Conservation (phyloP, 1,140 invertebrate genomes). For the Matsumurasca onukii region DNA sequence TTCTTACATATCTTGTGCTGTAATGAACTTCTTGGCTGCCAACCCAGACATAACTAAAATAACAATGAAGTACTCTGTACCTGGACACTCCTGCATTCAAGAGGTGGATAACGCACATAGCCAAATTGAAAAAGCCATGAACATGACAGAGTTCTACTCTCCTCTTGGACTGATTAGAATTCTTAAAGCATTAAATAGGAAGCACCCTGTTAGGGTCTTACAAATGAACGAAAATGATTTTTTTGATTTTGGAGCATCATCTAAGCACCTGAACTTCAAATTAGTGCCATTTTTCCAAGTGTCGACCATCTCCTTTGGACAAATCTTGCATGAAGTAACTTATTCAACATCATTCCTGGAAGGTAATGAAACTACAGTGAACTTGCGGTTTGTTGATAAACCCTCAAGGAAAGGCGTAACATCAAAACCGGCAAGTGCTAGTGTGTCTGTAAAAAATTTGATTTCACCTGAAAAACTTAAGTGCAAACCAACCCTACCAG, state of each 20-base stretch:
- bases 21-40: constrained; percentile 36
- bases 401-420: not conserved
- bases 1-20: constrained; percentile 39
- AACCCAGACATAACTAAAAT: constrained; percentile 34
- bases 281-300: constrained; percentile 25
- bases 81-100: constrained; percentile 43
- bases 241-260: not conserved
- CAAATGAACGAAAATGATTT: constrained; percentile 24
- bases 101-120: constrained; percentile 42
- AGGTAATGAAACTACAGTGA: constrained; percentile 8
- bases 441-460: not conserved
- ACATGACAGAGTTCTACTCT: constrained; percentile 20
- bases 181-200: constrained; percentile 6
- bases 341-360: not conserved
- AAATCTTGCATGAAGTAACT: constrained; percentile 17
- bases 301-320: constrained; percentile 10
- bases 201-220: constrained; percentile 21
- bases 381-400: not conserved
- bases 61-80: constrained; percentile 42
- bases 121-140: constrained; percentile 40
- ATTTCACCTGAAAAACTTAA: not conserved
- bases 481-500: constrained; percentile 2
- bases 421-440: not conserved
- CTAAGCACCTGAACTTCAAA: constrained; percentile 8
- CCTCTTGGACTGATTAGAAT: constrained; percentile 26